Base-by-base conservation (phyloP, 2,797 vertebrate genomes). In the Enteromius unitaeniatus region DNA sequence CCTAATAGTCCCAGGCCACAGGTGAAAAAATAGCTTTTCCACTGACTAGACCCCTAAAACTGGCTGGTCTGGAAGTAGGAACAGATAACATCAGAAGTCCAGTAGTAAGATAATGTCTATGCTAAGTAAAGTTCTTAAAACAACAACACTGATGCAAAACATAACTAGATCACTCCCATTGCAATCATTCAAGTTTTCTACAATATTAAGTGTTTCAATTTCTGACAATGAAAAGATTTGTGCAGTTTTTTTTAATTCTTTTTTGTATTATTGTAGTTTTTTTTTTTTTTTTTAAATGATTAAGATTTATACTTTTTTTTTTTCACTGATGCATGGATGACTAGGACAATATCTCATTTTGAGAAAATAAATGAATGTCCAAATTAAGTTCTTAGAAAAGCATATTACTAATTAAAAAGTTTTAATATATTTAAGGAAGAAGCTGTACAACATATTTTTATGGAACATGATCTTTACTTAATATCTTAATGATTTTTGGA, bases 1-100 rank as follows among this genome's bases (percentile, higher is more conserved):
- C 62, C 37, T 73, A 79, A 85, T 88, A 87, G 23, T 40, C 60
- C 47, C 45, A 34, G n/a, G 9, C n/a, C 47, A 62, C 53, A n/a
- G 21, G 28, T 81, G 42, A n/a, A 82, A 37, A 49, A 64, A 78
- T 78, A 31, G 76, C 55, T 78, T 78, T 78, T 78, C 37, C 58
- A 47, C 58, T 28, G 23, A 64, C 28, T 17, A 78, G 76, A 64
- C 40, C 76, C 40, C n/a, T 42, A 31, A 78, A 64, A 78, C 10
- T 31, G 8, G 31, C 76, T 45, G 55, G 53, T 60, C n/a, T 26
- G 1, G 40, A 78, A 64, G 15, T 78, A 31, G 17, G 55, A 78
- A 47, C 15, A 47, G 40, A 78, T 78, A 78, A 64, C 23, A 6
- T 64, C 23, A 91, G 58, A 31, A 10, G 23, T 60, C n/a, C 53